Evolutionary conservation across 2,888 invertebrate genomes (phyloP), one percentile per base, ranked within the genome.

Genomic region (Erebia epiphron): DNA sequence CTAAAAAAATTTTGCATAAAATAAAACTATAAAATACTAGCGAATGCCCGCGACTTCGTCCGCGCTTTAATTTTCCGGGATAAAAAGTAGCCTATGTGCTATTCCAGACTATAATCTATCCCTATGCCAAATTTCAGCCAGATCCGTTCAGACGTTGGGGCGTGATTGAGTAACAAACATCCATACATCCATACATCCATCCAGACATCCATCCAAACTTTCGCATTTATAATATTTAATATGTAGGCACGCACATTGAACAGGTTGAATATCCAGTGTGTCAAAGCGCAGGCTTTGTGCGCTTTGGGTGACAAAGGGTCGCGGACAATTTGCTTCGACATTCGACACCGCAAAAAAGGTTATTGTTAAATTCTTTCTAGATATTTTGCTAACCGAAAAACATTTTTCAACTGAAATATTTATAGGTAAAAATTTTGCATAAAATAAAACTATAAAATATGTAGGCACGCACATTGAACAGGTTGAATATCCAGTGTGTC

Each of bases 261-360:
- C 18, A 18, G 61, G 16, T 14, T 49, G 49, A 49, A 62, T 62
- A 62, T 62, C 62, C 60, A 62, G 49, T 21, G 46, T 62, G 46
- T 62, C 49, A 62, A 62, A 62, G 62, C 61, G 13, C n/a, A 1
- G 46, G 61, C 62, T 62, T 62, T 62, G 62, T 62, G 46, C 49
- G 49, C 21, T 62, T 62, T 49, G 14, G 62, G 21, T 62, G 14
- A 62, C 62, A 62, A 49, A 62, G 21, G 62, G 49, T 21, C 16
- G 3, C 46, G 18, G 43, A 46, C 49, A 62, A 62, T 62, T 46
- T 62, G 46, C 62, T 21, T 46, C 46, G 62, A 62, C 62, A 62
- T 4, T 46, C 21, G 62, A 62, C 62, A 62, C 49, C 14, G 18
- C 62, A 49, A 62, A n/a, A n/a, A n/a, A 62, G 46, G 46, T 62